These are phyloP conservation scores for Minunthozetes semirufus DNA, from an alignment of 2,888 invertebrate species.

Conservation along the genomic window DNA sequence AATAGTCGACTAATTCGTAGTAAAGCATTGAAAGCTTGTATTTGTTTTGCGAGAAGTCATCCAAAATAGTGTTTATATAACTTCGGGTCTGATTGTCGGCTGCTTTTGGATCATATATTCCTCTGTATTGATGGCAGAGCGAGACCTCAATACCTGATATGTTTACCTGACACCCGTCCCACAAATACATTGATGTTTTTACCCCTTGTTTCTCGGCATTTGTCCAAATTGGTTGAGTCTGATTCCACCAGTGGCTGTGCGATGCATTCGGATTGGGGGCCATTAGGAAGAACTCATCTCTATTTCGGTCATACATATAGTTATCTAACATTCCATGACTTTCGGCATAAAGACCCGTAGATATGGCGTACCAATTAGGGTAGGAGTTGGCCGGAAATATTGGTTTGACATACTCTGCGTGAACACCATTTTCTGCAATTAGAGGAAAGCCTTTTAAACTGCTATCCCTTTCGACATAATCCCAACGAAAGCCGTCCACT, in stretches of 20 bases:
- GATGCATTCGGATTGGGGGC: conserved; percentile 41
- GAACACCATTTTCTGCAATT: conserved; percentile 40
- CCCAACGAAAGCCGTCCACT: conserved; percentile 37
- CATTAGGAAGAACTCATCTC: conserved; percentile 43
- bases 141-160: conserved; percentile 36
- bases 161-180: conserved; percentile 43
- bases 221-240: conserved; percentile 43
- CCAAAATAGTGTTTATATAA: not conserved
- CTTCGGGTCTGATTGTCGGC: not conserved
- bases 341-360: conserved; percentile 45
- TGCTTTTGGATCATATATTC: not conserved
- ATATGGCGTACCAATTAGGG: conserved; percentile 42
- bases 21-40: conserved; percentile 43
- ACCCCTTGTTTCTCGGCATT: conserved; percentile 41
- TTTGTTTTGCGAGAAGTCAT: conserved; percentile 30
- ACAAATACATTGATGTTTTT: conserved; percentile 42
- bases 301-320: conserved; percentile 47
- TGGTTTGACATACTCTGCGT: conserved; percentile 40
- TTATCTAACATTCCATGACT: conserved; percentile 49
- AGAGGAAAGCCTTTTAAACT: conserved; percentile 38
- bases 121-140: conserved; percentile 29
- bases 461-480: conserved; percentile 5
- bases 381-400: conserved; percentile 42
- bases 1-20: conserved; percentile 38
- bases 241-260: conserved; percentile 42